Evolutionary conservation across 2,888 invertebrate genomes (phyloP).

Genomic region (Eulithis testata): DNA sequence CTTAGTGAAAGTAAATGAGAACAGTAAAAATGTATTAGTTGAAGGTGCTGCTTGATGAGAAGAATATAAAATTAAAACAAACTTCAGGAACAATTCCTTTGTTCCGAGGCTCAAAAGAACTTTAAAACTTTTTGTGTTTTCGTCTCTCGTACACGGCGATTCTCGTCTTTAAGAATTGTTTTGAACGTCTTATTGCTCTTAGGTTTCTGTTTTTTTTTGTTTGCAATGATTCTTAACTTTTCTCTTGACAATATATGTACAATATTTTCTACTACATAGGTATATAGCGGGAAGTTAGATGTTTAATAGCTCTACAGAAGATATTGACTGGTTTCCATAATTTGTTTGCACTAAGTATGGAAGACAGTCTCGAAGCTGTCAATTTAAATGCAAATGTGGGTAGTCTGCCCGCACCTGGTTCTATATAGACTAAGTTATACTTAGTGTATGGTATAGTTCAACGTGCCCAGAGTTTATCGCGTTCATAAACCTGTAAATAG

Average conservation of each 20-base stretch:
- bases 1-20: slow-evolving; percentile 23
- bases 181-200: slow-evolving; percentile 9
- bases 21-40: slow-evolving; percentile 18
- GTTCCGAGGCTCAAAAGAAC: slow-evolving; percentile 15
- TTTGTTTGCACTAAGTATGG: neutral
- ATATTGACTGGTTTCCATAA: neutral
- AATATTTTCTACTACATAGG: neutral
- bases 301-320: neutral
- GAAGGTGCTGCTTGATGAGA: slow-evolving; percentile 10
- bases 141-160: neutral
- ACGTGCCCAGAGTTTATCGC: slow-evolving; percentile 69
- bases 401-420: neutral
- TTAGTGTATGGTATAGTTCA: slow-evolving; percentile 53
- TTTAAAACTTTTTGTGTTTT: slow-evolving; percentile 9
- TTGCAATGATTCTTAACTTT: neutral
- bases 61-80: slow-evolving; percentile 20
- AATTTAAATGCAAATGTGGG: slow-evolving; percentile 1
- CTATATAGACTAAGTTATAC: slow-evolving; percentile 1
- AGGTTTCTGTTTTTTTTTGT: neutral
- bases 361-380: neutral
- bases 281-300: too few species aligned
- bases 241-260: neutral
- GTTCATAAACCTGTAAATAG: slow-evolving; percentile 79
- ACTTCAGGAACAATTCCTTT: slow-evolving; percentile 19
- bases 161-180: slow-evolving; percentile 1